Percentiles rank a stretch among this genome's conserved stretches.
Evolutionary conservation across 2,888 invertebrate genomes (phyloP).

Genomic region (Odontothrips loti): DNA sequence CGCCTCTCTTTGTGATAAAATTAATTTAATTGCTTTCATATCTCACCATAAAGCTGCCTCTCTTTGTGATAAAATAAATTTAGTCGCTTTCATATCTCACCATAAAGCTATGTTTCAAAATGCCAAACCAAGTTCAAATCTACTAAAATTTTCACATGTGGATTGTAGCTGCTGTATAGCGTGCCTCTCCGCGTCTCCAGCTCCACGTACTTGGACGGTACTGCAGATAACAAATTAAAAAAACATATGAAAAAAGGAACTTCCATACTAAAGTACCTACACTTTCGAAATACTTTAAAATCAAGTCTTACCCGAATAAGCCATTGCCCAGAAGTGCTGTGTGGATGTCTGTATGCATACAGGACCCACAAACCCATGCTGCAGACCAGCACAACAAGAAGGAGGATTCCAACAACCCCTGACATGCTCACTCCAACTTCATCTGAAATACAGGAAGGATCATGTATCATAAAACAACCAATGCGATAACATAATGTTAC

Average conservation of each 20-base stretch:
- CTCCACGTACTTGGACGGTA: conserved; percentile 94
- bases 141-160: conserved; percentile 66
- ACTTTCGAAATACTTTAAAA: conserved; percentile 30
- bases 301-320: conserved; percentile 77
- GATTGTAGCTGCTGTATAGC: conserved; percentile 91
- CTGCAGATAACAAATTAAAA: conserved; percentile 53
- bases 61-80: neutral
- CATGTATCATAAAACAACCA: neutral
- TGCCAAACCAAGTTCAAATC: neutral
- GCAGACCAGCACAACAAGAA: conserved; percentile 63
- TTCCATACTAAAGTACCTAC: neutral
- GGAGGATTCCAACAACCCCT: conserved; percentile 62
- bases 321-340: conserved; percentile 90
- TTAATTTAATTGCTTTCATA: neutral
- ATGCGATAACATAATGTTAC: too few species aligned
- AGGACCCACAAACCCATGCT: conserved; percentile 74
- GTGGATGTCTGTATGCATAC: conserved; percentile 95
- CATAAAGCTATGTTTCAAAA: neutral
- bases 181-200: conserved; percentile 85
- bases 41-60: neutral
- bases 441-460: conserved; percentile 30
- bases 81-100: neutral
- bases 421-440: conserved; percentile 50
- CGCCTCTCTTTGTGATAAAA: neutral
- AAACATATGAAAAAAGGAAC: conserved; percentile 29